Base-by-base conservation (phyloP, 2,888 invertebrate species). In the Phengaris arion region DNA sequence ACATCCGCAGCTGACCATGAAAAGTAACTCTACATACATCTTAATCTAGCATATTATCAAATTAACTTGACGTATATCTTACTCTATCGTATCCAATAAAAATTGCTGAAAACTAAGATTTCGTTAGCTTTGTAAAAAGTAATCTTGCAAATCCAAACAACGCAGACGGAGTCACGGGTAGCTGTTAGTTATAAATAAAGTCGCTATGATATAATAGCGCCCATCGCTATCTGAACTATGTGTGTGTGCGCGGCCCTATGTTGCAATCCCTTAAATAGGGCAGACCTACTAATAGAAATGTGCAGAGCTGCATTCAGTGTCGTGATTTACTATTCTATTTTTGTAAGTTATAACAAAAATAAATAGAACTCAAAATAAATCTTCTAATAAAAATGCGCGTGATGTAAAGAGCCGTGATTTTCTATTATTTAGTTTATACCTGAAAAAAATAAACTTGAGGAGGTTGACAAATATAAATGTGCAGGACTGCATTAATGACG, bases 221-320 rank as follows among this genome's bases (percentile, higher is more conserved):
- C 75, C 75, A 80, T 77, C 76, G 78, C 74, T 81, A 81, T 81
- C 80, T 79, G 77, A 72, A 57, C 8, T 68, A 64, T 64, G 76
- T 74, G 76, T 80, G 76, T 83, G 83, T 86, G 86, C 79, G 87
- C 80, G 82, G 85, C 89, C 89, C 90, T 89, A 87, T 93, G 93
- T 91, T 90, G 93, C 91, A 93, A 93, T 92, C 91, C 93, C 92
- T 93, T 85, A 93, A 88, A 92, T 92, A 91, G 93, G 93, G 89
- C 93, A 87, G 85, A 84, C 82, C 83, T 85, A 89, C 87, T 93
- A 91, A 93, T 93, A 93, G 93, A 93, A 88, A 90, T 88, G 88
- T 9, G 81, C 91, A 90, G 93, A 85, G 88, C 83, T 87, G 89
- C 83, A 57, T 46, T 75, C 6, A n/a, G 45, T 52, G 48, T 13